Base-by-base conservation (phyloP, 2,797 vertebrate genomes). In the Hippopotamyrus pictus region DNA sequence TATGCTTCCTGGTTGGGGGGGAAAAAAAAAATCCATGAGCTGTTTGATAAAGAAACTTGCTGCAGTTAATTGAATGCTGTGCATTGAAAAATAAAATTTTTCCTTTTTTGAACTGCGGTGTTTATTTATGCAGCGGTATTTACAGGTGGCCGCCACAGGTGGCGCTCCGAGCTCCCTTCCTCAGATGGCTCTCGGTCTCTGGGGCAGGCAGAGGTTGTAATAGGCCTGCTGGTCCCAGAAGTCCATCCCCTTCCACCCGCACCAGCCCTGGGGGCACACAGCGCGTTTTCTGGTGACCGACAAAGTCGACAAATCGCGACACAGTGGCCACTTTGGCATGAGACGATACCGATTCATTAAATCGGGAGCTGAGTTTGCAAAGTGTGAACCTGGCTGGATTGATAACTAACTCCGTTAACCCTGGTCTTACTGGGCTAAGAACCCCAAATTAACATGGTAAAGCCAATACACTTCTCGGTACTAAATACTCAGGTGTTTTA, bases 141-240 rank as follows among this genome's bases (percentile, higher is more conserved):
- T 51, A 41, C 44, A 84, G 22, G 3, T 17, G 50, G 44, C 22
- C 0, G 41, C 3, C 19, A 48, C n/a, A 84, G 82, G 19, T 0
- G 44, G n/a, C 22, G 84, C 48, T 46, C 53, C 14, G 12, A 73
- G 46, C 46, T 7, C 37, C 33, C 17, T 79, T 79, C 33, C 44
- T 97, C 94, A 99, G 93, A 99, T 95, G 90, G 89, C 89, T 91
- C 94, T 97, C 11, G 97, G 97, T 92, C 97, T 96, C 88, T 97
- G 98, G 92, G 99, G 98, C 94, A 99, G 95, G 93, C 99, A 99
- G 37, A 99, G 95, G 91, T 99, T 99, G 89, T 99, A 99, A 93
- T 98, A 98, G 0, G 98, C 97, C 0, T 96, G 97, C 92, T 97
- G 97, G 94, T 95, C 97, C 99, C 99, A 99, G 88, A 99, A 99